Percentiles rank a stretch among this genome's conserved stretches.
phyloP scores from a whole-genome alignment of 1,140 invertebrate species.

The Drosophila athabasca region DNA sequence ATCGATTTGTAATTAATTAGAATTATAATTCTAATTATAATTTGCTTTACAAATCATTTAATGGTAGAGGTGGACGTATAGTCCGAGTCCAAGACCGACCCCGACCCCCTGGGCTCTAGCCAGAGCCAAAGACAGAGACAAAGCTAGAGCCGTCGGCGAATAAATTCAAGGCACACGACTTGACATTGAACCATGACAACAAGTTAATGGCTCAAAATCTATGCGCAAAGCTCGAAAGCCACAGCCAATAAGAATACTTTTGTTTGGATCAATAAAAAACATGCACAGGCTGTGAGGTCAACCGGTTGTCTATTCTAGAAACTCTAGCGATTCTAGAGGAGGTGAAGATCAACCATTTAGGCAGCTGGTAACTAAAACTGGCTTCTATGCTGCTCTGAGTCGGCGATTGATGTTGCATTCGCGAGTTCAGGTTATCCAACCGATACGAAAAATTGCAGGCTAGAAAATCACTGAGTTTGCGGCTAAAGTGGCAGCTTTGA shows the following conservation, averaged over 20 bases:
- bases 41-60: not conserved
- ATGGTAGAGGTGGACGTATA: not conserved
- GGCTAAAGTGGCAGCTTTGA: no score
- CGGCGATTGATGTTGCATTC: not conserved
- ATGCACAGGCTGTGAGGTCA: conserved; percentile 72
- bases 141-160: conserved; percentile 10
- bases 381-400: not conserved
- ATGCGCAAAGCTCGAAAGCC: conserved; percentile 21
- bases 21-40: conserved; percentile 1
- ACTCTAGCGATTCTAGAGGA: conserved; percentile 40
- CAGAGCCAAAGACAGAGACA: no score
- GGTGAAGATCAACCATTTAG: conserved; percentile 29
- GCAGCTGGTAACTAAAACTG: conserved; percentile 1
- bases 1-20: not conserved
- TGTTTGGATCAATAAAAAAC: conserved; percentile 58
- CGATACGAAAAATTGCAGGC: not conserved
- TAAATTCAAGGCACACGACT: conserved; percentile 48
- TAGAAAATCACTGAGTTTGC: no score
- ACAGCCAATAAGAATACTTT: conserved; percentile 66
- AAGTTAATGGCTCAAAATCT: conserved; percentile 53
- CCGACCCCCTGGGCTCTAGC: no score
- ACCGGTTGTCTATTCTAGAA: conserved; percentile 70
- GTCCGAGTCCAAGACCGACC: not conserved
- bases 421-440: not conserved
- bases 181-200: conserved; percentile 64